Conservation (phyloP, 2,113 vertebrate genomes). For the Neolamprologus cancellatus region DNA sequence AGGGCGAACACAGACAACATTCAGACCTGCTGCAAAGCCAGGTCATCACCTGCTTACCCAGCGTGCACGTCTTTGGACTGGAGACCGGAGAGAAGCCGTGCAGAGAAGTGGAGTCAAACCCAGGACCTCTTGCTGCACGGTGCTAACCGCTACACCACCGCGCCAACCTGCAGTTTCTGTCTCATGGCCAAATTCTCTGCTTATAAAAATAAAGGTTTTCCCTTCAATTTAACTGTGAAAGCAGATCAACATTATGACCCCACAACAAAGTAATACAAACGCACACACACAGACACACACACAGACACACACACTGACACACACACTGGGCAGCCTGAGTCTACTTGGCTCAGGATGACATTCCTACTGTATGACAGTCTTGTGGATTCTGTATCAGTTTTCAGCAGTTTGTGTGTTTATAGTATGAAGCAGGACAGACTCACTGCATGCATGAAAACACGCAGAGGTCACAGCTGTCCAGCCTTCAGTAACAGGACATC, state of each 20-base stretch:
- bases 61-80: background rate
- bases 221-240: background rate
- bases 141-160: background rate
- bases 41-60: background rate
- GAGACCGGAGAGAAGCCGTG: background rate
- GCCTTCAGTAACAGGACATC: background rate
- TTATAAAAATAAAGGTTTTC: background rate
- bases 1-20: background rate
- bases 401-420: background rate
- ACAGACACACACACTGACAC: background rate
- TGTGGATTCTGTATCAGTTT: background rate
- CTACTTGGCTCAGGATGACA: background rate
- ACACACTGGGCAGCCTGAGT: background rate
- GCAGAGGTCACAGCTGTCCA: background rate
- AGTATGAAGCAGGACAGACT: background rate
- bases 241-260: background rate
- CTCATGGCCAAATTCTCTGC: background rate
- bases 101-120: background rate
- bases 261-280: background rate
- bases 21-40: background rate
- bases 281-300: background rate
- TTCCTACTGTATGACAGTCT: background rate
- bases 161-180: background rate
- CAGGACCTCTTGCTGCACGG: accelerated
- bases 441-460: background rate